Evolutionary conservation across 1,140 invertebrate genomes (phyloP).

Genomic region (Aphis craccivora): DNA sequence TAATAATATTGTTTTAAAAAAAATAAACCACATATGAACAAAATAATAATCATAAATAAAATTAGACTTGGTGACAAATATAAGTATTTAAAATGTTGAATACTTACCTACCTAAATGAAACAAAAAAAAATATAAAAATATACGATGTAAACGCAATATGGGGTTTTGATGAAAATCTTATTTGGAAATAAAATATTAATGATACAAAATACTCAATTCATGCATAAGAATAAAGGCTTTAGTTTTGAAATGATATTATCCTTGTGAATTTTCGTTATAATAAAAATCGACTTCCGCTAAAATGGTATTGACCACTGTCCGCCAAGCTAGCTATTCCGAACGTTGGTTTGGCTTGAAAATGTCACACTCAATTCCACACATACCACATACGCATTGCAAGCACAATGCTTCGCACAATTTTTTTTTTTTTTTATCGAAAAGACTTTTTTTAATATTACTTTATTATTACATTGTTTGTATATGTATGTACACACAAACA

Average conservation of each 20-base stretch:
- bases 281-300: background rate
- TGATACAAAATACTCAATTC: background rate
- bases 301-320: background rate
- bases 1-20: no score
- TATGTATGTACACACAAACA: background rate
- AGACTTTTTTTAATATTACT: conserved; percentile 5
- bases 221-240: background rate
- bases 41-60: background rate
- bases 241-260: background rate
- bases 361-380: background rate
- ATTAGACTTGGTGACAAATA: background rate
- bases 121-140: no score
- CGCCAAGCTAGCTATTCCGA: background rate
- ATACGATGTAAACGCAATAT: background rate
- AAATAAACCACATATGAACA: no score
- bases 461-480: conserved; percentile 4
- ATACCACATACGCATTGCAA: background rate
- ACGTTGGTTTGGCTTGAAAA: background rate
- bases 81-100: background rate
- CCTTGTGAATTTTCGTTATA: background rate
- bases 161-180: background rate
- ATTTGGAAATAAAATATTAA: background rate
- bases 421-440: background rate
- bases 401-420: background rate
- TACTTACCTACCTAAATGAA: no score